Conservation (phyloP, 2,888 invertebrate genomes). For the Aporophyla nigra region DNA sequence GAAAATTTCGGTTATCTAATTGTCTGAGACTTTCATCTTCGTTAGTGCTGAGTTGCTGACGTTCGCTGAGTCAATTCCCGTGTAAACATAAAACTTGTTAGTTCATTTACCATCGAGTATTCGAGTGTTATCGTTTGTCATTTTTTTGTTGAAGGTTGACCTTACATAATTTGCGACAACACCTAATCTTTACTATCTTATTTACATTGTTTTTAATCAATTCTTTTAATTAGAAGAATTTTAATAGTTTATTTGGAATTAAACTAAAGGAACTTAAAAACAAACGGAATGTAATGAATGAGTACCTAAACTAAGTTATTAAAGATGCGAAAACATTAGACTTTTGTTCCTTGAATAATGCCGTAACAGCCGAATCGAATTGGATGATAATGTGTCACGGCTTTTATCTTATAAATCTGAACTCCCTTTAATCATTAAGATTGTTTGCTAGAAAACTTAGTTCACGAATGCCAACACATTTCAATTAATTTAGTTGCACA, state of each 20-base stretch:
- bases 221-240: conserved; percentile 23
- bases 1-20: conserved; percentile 66
- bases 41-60: conserved; percentile 55
- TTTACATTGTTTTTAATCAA: conserved; percentile 16
- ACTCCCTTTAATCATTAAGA: conserved; percentile 20
- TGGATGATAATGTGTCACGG: conserved; percentile 38
- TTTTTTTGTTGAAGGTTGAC: conserved; percentile 37
- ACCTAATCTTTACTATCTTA: conserved; percentile 31
- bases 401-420: conserved; percentile 25
- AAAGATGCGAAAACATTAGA: conserved; percentile 30
- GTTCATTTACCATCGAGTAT: conserved; percentile 25
- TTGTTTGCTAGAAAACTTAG: conserved; percentile 15
- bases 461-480: conserved; percentile 15
- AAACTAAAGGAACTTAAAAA: neutral
- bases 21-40: conserved; percentile 69
- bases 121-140: conserved; percentile 31
- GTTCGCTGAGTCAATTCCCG: conserved; percentile 58
- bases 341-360: conserved; percentile 14
- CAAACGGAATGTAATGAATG: conserved; percentile 29
- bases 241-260: conserved; percentile 23
- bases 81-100: conserved; percentile 59
- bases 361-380: conserved; percentile 48
- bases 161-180: conserved; percentile 25
- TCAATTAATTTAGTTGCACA: conserved; percentile 24
- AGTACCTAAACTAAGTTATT: conserved; percentile 25